Base-by-base conservation (phyloP, 2,113 vertebrate species). In the Amphiprion percula region DNA sequence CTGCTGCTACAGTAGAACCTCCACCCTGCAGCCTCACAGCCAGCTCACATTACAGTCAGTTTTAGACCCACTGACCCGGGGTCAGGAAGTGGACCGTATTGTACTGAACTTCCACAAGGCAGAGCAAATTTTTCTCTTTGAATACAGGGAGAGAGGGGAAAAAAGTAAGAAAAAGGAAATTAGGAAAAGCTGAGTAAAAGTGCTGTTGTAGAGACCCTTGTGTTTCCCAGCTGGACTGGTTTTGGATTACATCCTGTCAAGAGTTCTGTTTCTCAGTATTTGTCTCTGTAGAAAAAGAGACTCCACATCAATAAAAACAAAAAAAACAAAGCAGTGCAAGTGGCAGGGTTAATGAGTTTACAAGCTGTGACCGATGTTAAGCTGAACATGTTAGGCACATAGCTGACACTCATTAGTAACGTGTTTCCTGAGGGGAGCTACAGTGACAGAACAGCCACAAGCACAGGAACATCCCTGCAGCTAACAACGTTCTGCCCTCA, bases 351-450 rank as follows among this genome's bases (percentile, higher is more conserved):
- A 82, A 49, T 69, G 64, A 76, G 72, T 77, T 83, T 67, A 74
- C 65, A 61, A 71, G 67, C 76, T 77, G 64, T 24, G 56, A 47
- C 14, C 47, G 56, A 52, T 71, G 60, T 63, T 54, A 65, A 47
- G 53, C 72, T 69, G 19, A 82, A 62, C 80, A 86, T 53, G 74
- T 78, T 83, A 72, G 62, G 37, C 80, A 73, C 63, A 66, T 66
- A 66, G 53, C 71, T 69, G 60, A 66, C 21, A 74, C 63, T 82
- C 67, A 76, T 76, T 61, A 74, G 23, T 21, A 2, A 44, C 14
- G 33, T 71, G 44, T 50, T 65, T 56, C 54, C 68, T 50, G 64
- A 66, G 60, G 59, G 26, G 28, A 49, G 23, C 17, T 33, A 30
- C 30, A 58, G 44, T 7, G 53, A 49, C 28, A 68, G 21, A 75